Percentiles rank a stretch among this genome's conserved stretches.
phyloP scores from a whole-genome alignment of 2,888 invertebrate species.

The Epistrophe grossulariae region DNA sequence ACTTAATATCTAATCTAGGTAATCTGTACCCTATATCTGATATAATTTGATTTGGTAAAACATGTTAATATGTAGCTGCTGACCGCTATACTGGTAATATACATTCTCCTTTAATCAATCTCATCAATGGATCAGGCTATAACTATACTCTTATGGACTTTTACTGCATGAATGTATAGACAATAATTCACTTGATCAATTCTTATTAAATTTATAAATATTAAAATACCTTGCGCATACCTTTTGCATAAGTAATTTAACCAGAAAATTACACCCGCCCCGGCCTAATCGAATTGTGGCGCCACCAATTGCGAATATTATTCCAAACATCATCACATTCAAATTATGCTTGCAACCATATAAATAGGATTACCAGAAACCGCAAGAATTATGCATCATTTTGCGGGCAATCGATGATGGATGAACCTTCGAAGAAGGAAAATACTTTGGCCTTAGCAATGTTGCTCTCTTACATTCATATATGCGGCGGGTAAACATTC shows the following conservation, averaged over 20 bases:
- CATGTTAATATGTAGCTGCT: too few species aligned
- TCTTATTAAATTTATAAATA: constrained; percentile 16
- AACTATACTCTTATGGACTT: not conserved
- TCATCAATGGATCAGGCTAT: not conserved
- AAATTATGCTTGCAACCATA: constrained; percentile 58
- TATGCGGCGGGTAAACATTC: not conserved
- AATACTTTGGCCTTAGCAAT: constrained; percentile 51
- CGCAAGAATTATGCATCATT: constrained; percentile 57
- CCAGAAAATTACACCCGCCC: constrained; percentile 63
- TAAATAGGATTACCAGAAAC: constrained; percentile 61
- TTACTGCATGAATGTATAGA: not conserved
- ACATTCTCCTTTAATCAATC: not conserved
- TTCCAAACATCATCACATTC: constrained; percentile 33
- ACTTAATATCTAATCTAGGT: too few species aligned
- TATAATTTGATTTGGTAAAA: too few species aligned
- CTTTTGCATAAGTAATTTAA: constrained; percentile 63
- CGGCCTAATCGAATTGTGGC: constrained; percentile 71
- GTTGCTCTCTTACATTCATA: not conserved
- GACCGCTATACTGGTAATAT: not conserved
- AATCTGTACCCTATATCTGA: too few species aligned
- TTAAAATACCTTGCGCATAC: constrained; percentile 14
- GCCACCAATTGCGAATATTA: constrained; percentile 64
- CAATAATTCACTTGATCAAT: constrained; percentile 11
- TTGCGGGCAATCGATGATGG: constrained; percentile 1
- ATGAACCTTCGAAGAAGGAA: constrained; percentile 9